A percentile compares a stretch with the other conserved stretches of the same genome.
These are phyloP conservation scores for Agapornis roseicollis DNA, from an alignment of 2,113 vertebrate species.

Conservation along the genomic window DNA sequence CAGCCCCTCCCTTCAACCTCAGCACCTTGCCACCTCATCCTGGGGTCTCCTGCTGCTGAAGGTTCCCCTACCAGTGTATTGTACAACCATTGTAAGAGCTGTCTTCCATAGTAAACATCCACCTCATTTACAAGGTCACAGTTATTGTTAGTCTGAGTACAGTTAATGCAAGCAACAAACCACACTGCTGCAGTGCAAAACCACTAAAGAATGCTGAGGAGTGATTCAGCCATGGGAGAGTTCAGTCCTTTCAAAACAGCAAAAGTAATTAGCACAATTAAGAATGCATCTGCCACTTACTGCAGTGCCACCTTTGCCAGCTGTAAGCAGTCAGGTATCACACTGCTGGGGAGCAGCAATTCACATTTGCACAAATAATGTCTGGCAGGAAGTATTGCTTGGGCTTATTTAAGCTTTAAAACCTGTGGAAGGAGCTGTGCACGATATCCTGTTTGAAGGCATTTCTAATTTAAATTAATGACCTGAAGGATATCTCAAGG, in stretches of 20 bases:
- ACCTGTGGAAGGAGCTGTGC: conserved; percentile 5
- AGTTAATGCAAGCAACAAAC: background rate
- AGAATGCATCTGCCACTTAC: background rate
- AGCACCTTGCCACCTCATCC: background rate
- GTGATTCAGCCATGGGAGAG: background rate
- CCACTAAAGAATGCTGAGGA: background rate
- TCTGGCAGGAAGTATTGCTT: conserved; percentile 24
- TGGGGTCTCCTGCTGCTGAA: background rate
- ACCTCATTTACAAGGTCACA: background rate
- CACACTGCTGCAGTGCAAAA: background rate
- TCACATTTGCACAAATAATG: background rate
- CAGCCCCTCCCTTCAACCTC: background rate
- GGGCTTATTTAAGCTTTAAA: conserved; percentile 33
- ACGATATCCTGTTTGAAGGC: conserved; percentile 23
- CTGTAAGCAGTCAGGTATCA: background rate
- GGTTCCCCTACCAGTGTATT: background rate
- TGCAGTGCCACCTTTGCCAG: background rate
- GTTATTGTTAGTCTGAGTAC: background rate
- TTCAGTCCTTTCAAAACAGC: background rate
- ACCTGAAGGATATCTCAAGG: conserved; percentile 45
- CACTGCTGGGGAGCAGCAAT: background rate
- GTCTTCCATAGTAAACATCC: background rate
- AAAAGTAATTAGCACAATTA: background rate
- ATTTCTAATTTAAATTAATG: conserved; percentile 62
- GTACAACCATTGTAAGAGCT: rapidly evolving